Conservation (phyloP, 2,113 vertebrate genomes). For the Forbesichthys papilliferus region DNA sequence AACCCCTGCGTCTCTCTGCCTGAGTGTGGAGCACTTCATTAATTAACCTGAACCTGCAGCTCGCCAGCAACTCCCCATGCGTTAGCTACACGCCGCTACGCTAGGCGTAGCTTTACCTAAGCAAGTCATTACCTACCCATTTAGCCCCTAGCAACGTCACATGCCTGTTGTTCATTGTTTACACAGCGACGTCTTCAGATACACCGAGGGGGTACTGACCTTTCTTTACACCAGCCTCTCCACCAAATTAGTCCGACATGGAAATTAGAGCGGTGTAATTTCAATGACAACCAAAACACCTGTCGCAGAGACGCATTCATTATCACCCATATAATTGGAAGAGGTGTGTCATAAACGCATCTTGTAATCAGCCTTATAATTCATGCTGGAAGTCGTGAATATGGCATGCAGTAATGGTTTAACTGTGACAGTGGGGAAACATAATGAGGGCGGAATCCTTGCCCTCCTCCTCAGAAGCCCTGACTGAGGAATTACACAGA, state of each 20-base stretch:
- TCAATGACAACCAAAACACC: constrained; percentile 52
- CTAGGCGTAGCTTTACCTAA: constrained; percentile 37
- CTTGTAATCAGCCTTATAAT: constrained; percentile 47
- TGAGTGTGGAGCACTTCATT: constrained; percentile 73
- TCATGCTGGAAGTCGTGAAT: constrained; percentile 32
- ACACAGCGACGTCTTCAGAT: constrained; percentile 22
- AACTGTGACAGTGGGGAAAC: constrained; percentile 8
- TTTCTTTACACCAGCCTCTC: constrained; percentile 42
- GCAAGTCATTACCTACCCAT: constrained; percentile 45
- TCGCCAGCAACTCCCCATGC: constrained; percentile 37
- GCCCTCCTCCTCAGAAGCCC: constrained; percentile 6
- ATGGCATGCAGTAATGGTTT: constrained; percentile 4
- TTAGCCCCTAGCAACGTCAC: constrained; percentile 32
- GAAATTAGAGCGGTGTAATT: constrained; percentile 54
- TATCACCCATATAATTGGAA: constrained; percentile 54
- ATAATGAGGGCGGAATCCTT: constrained; percentile 3
- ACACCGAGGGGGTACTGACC: constrained; percentile 32
- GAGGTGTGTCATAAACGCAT: constrained; percentile 51
- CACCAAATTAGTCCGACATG: constrained; percentile 53
- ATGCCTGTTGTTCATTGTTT: constrained; percentile 37
- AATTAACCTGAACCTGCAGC: constrained; percentile 80
- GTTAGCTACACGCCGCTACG: constrained; percentile 20
- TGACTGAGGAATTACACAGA: constrained; percentile 5
- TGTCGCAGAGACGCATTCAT: constrained; percentile 53
- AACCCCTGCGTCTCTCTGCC: constrained; percentile 61